Conservation (phyloP, 2,797 vertebrate genomes). For the Myotis daubentonii region DNA sequence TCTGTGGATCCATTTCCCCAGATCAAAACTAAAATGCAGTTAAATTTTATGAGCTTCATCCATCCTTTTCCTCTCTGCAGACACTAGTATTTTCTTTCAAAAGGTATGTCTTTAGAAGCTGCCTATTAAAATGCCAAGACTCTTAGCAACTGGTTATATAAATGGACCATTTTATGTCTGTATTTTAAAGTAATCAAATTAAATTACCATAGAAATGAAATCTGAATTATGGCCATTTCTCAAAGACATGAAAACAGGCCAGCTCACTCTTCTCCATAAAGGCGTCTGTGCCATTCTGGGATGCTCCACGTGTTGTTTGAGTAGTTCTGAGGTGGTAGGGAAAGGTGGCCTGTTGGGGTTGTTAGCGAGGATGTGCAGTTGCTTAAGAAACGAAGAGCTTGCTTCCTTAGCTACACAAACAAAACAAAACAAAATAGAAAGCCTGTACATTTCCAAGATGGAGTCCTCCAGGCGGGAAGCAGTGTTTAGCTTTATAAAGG, state of each 20-base stretch:
- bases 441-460: background rate
- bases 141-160: slow-evolving; percentile 66
- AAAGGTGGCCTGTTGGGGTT: background rate
- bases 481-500: background rate
- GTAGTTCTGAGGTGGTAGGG: background rate
- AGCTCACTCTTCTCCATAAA: background rate
- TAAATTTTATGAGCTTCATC: slow-evolving; percentile 68
- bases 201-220: slow-evolving; percentile 57
- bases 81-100: slow-evolving; percentile 49
- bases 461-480: background rate
- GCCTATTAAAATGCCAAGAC: slow-evolving; percentile 44
- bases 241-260: slow-evolving; percentile 21
- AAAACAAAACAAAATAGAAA: background rate
- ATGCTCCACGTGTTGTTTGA: background rate
- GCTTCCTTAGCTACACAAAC: background rate
- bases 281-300: background rate
- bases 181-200: slow-evolving; percentile 53
- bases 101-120: slow-evolving; percentile 66
- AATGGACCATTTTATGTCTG: slow-evolving; percentile 69
- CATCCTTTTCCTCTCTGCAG: slow-evolving; percentile 5
- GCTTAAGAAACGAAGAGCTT: background rate
- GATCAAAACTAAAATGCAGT: slow-evolving; percentile 58
- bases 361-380: background rate
- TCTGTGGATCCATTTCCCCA: background rate
- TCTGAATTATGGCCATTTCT: slow-evolving; percentile 39